Evolutionary conservation across 53 echinoderm and acorn worm species (phyloP), one percentile per base, ranked within the genome.

Genomic region (Holothuria scabra): DNA sequence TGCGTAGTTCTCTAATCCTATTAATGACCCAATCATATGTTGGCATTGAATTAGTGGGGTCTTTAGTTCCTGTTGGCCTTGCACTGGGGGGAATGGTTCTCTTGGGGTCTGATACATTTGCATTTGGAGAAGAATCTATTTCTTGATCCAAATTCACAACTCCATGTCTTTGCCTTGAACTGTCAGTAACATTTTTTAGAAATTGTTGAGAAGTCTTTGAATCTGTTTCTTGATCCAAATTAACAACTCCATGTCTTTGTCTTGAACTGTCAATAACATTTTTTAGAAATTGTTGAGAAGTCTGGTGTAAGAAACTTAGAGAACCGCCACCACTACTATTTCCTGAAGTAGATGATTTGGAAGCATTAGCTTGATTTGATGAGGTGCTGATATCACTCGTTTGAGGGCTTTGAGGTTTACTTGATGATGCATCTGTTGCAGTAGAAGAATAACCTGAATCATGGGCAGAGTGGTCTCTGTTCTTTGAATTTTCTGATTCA

Each of bases 11-110:
- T 67, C 88, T 60, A 22, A 94, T 94, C 24, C 91, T 85, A 26
- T 89, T 81, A 83, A 94, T 89, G 44, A 94, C 94, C 94, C 94
- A 94, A 61, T 94, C 86, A 84, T 94, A 94, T 13, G 91, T 89
- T 16, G 94, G 94, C n/a, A 84, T 85, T 29, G 85, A 46, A 33
- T 81, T 72, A n/a, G 41, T 41, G 2, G 83, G 65, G n/a, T 81
- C 85, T 52, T 18, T 52, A 18, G 52, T 52, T 16, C 18, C 52
- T 52, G 52, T 52, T 52, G 52, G 52, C 18, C 18, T 0, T 52
- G 52, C 14, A 30, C 13, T 22, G 21, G 44, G n/a, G 48, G 90
- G 90, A 2, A 46, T 44, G 28, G 72, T 44, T 44, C 72, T 38
- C 3, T 12, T 65, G 19, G 25, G 28, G 8, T 31, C 65, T 29